These are phyloP conservation scores for Camarhynchus parvulus DNA, from an alignment of 2,113 vertebrate genomes.

Conservation along the genomic window DNA sequence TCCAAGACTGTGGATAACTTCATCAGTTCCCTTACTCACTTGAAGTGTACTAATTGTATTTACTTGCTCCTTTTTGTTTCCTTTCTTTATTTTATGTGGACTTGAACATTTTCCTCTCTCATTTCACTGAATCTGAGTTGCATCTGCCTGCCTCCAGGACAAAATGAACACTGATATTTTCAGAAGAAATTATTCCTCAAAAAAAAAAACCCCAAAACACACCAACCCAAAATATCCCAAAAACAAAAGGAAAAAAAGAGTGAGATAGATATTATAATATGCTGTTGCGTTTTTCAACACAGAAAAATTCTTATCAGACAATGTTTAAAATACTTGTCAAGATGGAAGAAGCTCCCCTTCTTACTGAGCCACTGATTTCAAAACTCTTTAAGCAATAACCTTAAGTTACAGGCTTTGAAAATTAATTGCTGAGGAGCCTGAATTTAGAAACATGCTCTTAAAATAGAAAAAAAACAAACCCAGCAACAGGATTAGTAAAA, in stretches of 20 bases:
- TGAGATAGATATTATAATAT: neutral
- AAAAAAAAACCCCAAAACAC: neutral
- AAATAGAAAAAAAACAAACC: neutral
- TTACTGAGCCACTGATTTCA: neutral
- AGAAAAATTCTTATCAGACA: neutral
- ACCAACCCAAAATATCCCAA: neutral
- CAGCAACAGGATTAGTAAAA: neutral
- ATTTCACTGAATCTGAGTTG: neutral
- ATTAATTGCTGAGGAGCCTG: neutral
- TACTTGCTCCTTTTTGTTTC: neutral
- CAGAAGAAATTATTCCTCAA: neutral
- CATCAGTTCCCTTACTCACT: neutral
- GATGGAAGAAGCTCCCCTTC: neutral
- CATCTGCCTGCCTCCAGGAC: neutral
- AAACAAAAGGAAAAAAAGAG: neutral
- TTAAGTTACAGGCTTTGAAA: neutral
- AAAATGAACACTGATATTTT: neutral
- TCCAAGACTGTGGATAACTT: neutral
- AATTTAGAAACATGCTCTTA: neutral
- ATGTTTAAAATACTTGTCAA: neutral
- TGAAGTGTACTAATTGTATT: neutral
- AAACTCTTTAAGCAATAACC: neutral
- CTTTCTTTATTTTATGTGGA: neutral
- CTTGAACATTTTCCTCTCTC: neutral
- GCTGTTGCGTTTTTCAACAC: neutral